A percentile compares a stretch with the other conserved stretches of the same genome.
Conservation (phyloP, 1,140 invertebrate species). For the Pectinophora gossypiella region DNA sequence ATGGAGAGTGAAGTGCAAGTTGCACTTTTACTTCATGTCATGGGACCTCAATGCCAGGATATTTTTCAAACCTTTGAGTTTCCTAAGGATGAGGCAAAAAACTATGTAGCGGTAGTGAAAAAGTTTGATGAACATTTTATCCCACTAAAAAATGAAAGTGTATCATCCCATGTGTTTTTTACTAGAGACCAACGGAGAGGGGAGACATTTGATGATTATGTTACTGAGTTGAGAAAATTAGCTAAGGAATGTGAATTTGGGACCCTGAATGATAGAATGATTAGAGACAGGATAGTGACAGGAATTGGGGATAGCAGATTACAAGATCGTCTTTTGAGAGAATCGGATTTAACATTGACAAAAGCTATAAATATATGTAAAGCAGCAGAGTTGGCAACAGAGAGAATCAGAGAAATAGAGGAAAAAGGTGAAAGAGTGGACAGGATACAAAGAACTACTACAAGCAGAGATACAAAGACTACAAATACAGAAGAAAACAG, state of each 20-base stretch:
- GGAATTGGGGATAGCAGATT: background rate
- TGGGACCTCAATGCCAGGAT: background rate
- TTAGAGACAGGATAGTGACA: conserved; percentile 2
- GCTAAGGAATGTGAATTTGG: background rate
- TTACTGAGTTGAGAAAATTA: conserved; percentile 5
- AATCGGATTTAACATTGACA: background rate
- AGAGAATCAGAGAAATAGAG: background rate
- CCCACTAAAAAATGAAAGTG: conserved; percentile 3
- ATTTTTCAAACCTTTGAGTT: background rate
- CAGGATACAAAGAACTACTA: background rate
- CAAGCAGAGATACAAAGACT: background rate
- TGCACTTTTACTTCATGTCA: conserved; percentile 1
- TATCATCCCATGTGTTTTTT: conserved; percentile 3
- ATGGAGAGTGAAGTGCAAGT: background rate
- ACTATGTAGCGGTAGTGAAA: background rate
- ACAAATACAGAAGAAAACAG: background rate
- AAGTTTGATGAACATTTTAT: background rate
- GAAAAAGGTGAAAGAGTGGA: background rate
- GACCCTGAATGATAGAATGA: background rate
- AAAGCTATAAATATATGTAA: background rate
- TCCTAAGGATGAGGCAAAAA: background rate
- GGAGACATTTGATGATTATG: background rate
- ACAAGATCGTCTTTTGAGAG: background rate
- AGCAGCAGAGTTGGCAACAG: conserved; percentile 1
- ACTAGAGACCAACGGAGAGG: background rate